Percentiles rank a stretch among this genome's conserved stretches.
Conservation (phyloP, 2,797 vertebrate genomes). For the Dendrocincla tyrannina region DNA sequence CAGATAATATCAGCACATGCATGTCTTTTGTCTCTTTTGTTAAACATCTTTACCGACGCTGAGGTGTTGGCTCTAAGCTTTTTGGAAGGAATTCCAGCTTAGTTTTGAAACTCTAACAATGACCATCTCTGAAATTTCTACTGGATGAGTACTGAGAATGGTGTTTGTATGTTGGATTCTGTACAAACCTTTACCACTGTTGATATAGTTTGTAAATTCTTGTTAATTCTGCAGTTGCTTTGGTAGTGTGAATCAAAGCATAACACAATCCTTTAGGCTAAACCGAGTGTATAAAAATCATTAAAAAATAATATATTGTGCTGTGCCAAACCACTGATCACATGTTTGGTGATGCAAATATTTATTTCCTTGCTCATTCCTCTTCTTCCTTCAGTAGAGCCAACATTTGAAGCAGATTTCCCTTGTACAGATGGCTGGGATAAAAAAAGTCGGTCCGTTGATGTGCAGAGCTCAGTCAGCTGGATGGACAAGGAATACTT, state of each 20-base stretch:
- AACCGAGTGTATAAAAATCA: not conserved
- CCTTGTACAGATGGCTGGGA: not conserved
- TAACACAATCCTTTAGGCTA: not conserved
- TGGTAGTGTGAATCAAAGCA: not conserved
- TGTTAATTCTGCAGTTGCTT: not conserved
- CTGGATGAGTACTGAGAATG: not conserved
- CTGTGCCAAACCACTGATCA: not conserved
- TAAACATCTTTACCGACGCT: too few relatives aligned
- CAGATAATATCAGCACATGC: too few relatives aligned
- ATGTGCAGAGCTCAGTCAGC: not conserved
- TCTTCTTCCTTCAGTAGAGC: not conserved
- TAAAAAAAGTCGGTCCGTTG: not conserved
- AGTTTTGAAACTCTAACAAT: too few relatives aligned
- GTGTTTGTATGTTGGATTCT: not conserved
- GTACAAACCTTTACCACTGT: not conserved
- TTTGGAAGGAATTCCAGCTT: too few relatives aligned
- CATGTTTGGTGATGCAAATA: not conserved
- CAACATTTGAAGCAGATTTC: not conserved
- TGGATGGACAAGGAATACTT: not conserved
- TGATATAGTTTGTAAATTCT: not conserved
- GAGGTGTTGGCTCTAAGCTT: too few relatives aligned
- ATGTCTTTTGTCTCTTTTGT: too few relatives aligned
- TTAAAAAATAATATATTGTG: not conserved
- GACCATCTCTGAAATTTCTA: not conserved
- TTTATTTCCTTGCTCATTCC: not conserved